A percentile compares a stretch with the other conserved stretches of the same genome.
phyloP scores from a whole-genome alignment of 2,113 vertebrate genomes.

The Tachysurus vachellii region DNA sequence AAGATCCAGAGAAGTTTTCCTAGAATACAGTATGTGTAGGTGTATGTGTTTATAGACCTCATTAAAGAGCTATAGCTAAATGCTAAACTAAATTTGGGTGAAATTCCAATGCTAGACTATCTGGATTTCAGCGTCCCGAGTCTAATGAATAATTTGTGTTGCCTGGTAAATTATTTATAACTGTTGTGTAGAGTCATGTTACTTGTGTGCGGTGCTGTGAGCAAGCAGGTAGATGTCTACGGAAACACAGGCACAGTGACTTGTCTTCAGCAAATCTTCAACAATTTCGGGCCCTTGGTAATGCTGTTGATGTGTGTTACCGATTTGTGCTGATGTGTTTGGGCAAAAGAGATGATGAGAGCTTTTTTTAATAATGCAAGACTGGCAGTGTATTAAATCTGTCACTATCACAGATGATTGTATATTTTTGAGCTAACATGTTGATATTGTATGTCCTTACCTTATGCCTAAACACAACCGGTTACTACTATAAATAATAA shows the following conservation, averaged over 20 bases:
- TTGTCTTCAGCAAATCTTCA: slow-evolving; percentile 32
- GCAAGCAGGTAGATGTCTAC: slow-evolving; percentile 41
- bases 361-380: not conserved
- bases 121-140: slow-evolving; percentile 32
- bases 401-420: not conserved
- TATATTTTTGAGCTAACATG: not conserved
- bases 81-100: slow-evolving; percentile 32
- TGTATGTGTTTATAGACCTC: not conserved
- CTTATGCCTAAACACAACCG: not conserved
- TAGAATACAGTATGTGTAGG: not conserved
- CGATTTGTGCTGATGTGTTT: not conserved
- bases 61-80: not conserved
- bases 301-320: slow-evolving; percentile 1
- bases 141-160: slow-evolving; percentile 62
- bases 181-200: slow-evolving; percentile 65
- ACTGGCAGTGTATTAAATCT: not conserved
- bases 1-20: not conserved
- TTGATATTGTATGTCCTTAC: not conserved
- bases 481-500: not conserved
- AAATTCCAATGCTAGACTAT: slow-evolving; percentile 39
- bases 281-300: not conserved
- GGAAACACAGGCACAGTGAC: slow-evolving; percentile 57
- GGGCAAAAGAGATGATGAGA: not conserved
- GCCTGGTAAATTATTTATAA: slow-evolving; percentile 71
- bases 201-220: slow-evolving; percentile 56